phyloP scores from a whole-genome alignment of 2,888 invertebrate genomes.

The Nemurella pictetii region DNA sequence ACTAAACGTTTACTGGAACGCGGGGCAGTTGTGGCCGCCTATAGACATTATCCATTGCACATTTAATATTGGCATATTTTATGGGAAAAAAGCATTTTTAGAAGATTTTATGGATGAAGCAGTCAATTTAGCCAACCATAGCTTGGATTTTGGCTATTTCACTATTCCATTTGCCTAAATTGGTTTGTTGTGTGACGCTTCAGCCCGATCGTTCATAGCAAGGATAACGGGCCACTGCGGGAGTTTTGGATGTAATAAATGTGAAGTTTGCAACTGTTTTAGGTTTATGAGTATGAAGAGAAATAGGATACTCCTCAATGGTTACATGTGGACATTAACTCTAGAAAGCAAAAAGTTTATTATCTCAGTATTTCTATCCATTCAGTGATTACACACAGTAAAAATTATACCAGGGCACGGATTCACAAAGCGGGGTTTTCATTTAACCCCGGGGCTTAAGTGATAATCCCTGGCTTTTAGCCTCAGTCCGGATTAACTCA shows the following conservation, averaged over 20 bases:
- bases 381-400: too few species aligned
- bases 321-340: too few species aligned
- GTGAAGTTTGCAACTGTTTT: too few species aligned
- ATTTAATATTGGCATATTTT: slow-evolving; percentile 36
- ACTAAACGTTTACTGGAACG: slow-evolving; percentile 36
- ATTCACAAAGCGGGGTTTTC: too few species aligned
- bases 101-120: slow-evolving; percentile 37
- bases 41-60: slow-evolving; percentile 15
- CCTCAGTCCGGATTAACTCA: too few species aligned
- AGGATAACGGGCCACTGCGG: slow-evolving; percentile 32
- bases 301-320: too few species aligned
- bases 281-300: too few species aligned
- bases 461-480: too few species aligned
- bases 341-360: too few species aligned
- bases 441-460: too few species aligned
- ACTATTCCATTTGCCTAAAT: slow-evolving; percentile 27
- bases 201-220: slow-evolving; percentile 39
- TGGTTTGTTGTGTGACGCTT: slow-evolving; percentile 39
- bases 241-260: slow-evolving; percentile 39
- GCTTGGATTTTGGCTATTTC: slow-evolving; percentile 9
- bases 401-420: too few species aligned
- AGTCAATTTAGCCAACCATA: slow-evolving; percentile 17
- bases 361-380: too few species aligned
- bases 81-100: slow-evolving; percentile 39
- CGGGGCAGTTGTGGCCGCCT: slow-evolving; percentile 41